Evolutionary conservation across 2,797 vertebrate species (phyloP), one percentile per base, ranked within the genome.

Genomic region (Buphagus erythrorhynchus): DNA sequence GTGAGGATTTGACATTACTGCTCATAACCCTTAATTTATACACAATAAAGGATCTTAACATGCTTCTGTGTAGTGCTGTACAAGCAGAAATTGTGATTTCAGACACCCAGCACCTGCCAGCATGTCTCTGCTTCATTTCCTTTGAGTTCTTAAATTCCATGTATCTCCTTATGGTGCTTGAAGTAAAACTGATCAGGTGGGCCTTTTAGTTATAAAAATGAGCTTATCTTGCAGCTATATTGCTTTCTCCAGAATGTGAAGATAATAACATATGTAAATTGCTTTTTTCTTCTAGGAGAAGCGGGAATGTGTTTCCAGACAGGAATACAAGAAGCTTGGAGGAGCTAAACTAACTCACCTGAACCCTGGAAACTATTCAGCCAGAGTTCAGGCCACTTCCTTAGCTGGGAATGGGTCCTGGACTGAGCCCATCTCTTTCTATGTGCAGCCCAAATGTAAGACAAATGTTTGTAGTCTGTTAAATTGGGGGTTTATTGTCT

Each of bases 371-470:
- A 99, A 99, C 95, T 99, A 99, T 77, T 99, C 99, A 1, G 99
- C 98, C 57, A 98, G 98, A 12, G 98, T 99, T 74, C 99, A 99
- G 19, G 99, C 99, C 89, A 99, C 98, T 24, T 99, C 99, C 0
- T 98, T 99, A 29, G 98, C 99, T 38, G 99, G 99, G 55, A 99
- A 99, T 5, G 99, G 99, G 48, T 99, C 99, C 2, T 99, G 99
- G 99, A 99, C 99, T 0, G 99, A 99, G 35, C 98, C 98, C 5
- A 97, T 99, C 88, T 99, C 95, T 84, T 99, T 99, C 97, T 99
- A 99, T 2, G 99, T 99, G 62, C 99, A 98, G 2, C 98, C 98
- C 79, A 99, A 98, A 98, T 95, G 99, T 99, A 99, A 98, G 95
- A 57, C 46, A 20, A 49, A 2, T 13, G 29, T 79, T 55, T 40